phyloP scores from a whole-genome alignment of 1,140 invertebrate genomes.

The Leptinotarsa texana region DNA sequence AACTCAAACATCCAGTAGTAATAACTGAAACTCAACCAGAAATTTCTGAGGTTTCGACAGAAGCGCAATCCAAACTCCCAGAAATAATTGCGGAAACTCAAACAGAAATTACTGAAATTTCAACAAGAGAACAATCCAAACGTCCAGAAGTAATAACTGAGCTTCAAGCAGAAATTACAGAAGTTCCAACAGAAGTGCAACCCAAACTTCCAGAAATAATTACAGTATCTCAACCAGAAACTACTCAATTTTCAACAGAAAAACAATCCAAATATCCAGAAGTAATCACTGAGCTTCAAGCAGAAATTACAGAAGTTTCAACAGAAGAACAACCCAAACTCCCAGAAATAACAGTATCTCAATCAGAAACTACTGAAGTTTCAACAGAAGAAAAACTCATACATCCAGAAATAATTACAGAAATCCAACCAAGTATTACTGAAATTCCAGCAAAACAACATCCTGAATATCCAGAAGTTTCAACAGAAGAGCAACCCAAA shows the following conservation, averaged over 20 bases:
- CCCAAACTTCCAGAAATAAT: slow-evolving; percentile 11
- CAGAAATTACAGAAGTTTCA: slow-evolving; percentile 7
- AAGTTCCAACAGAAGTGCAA: slow-evolving; percentile 36
- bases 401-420: background rate
- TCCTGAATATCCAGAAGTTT: slow-evolving; percentile 6
- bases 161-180: slow-evolving; percentile 27
- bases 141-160: slow-evolving; percentile 19
- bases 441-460: background rate
- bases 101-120: slow-evolving; percentile 27
- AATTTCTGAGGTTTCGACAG: slow-evolving; percentile 2
- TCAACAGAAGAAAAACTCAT: too few species aligned
- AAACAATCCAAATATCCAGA: slow-evolving; percentile 6
- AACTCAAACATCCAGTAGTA: slow-evolving; percentile 29
- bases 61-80: slow-evolving; percentile 24
- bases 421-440: background rate
- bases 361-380: slow-evolving; percentile 31
- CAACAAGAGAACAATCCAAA: background rate
- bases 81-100: slow-evolving; percentile 15
- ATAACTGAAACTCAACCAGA: slow-evolving; percentile 11
- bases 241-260: background rate
- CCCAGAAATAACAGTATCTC: slow-evolving; percentile 19
- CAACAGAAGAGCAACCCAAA: slow-evolving; percentile 11
- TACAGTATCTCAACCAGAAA: background rate
- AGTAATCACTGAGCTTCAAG: background rate
- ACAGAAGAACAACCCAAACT: slow-evolving; percentile 17